Evolutionary conservation across 2,113 vertebrate genomes (phyloP).

Genomic region (Lepisosteus osseus): DNA sequence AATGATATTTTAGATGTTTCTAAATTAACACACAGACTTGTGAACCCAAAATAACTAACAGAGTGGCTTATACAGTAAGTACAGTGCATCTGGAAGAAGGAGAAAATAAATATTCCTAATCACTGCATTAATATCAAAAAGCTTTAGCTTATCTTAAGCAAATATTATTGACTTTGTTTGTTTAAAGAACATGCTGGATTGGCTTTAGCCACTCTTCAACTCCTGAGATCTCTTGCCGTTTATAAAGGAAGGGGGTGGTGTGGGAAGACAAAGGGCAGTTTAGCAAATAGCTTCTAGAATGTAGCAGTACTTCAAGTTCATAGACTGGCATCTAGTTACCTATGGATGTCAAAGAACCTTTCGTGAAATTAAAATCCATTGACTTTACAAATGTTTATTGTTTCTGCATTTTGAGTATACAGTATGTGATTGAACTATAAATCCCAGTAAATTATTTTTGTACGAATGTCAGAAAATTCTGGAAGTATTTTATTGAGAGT

Average conservation of each 20-base stretch:
- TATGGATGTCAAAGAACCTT: slow-evolving; percentile 17
- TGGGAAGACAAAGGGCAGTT: neutral
- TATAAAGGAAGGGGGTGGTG: neutral
- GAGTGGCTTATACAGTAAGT: no score
- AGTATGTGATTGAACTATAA: no score
- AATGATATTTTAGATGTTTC: no score
- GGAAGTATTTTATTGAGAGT: no score
- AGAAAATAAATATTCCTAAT: neutral
- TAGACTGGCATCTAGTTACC: slow-evolving; percentile 15
- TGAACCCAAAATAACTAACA: no score
- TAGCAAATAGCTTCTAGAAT: neutral
- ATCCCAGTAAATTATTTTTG: no score
- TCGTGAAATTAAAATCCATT: neutral
- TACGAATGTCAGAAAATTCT: no score
- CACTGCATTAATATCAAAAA: neutral
- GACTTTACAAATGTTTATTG: no score
- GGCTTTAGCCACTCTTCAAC: neutral
- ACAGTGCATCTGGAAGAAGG: no score
- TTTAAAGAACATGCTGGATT: neutral
- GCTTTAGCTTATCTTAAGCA: neutral
- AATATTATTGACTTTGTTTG: slow-evolving; percentile 3
- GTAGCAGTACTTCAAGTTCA: neutral
- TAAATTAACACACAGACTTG: no score
- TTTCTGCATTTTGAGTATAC: no score
- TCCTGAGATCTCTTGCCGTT: neutral